Conservation (phyloP, 2,888 invertebrate species). For the Papilio gigon region DNA sequence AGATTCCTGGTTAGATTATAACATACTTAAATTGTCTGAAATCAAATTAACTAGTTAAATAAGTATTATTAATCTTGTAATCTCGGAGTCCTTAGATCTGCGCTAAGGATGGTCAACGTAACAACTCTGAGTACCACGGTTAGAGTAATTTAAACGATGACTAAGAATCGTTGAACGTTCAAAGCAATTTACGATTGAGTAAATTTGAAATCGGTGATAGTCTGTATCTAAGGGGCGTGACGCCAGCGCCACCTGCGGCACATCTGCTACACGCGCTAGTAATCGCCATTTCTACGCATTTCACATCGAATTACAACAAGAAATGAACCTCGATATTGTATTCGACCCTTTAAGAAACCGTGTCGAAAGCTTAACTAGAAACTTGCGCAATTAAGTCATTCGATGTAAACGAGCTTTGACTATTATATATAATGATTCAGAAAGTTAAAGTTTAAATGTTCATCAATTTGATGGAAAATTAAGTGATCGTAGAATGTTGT, state of each 20-base stretch:
- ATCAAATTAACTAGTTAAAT: too few species aligned
- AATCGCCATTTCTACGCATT: slow-evolving; percentile 49
- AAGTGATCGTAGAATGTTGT: neutral
- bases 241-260: slow-evolving; percentile 69
- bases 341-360: slow-evolving; percentile 30
- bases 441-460: slow-evolving; percentile 15
- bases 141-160: neutral
- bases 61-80: too few species aligned
- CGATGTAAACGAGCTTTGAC: slow-evolving; percentile 28
- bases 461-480: slow-evolving; percentile 12
- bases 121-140: too few species aligned
- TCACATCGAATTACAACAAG: slow-evolving; percentile 40
- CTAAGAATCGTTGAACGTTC: slow-evolving; percentile 15
- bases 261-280: slow-evolving; percentile 72
- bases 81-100: too few species aligned
- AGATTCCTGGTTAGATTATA: too few species aligned
- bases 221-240: slow-evolving; percentile 56
- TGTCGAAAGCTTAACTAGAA: slow-evolving; percentile 13
- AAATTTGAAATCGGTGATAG: slow-evolving; percentile 32
- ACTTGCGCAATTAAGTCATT: slow-evolving; percentile 20
- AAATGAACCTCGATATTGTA: slow-evolving; percentile 21
- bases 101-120: too few species aligned
- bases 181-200: slow-evolving; percentile 33
- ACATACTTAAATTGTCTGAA: too few species aligned
- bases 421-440: slow-evolving; percentile 7